Conservation (phyloP, 30 jellyfish, hydroid and myxozoan species). For the Turritopsis rubra region DNA sequence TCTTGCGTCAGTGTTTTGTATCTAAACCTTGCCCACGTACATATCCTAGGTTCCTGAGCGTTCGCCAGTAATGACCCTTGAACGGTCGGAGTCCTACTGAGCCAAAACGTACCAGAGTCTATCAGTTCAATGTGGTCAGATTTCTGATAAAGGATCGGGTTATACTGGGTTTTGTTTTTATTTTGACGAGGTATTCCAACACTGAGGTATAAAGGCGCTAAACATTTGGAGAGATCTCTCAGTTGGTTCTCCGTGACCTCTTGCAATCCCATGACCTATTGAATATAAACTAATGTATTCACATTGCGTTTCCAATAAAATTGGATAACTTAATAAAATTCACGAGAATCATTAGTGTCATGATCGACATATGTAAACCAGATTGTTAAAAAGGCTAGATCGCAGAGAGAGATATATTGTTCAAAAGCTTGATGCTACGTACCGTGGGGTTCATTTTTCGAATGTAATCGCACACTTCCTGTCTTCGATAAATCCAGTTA, state of each 20-base stretch:
- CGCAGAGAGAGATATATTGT: neutral
- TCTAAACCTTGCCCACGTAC: conserved; percentile 13
- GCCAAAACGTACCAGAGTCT: conserved; percentile 29
- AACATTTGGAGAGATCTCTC: neutral
- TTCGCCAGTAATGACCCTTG: neutral
- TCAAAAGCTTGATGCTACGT: neutral
- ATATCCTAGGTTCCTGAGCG: conserved; percentile 5
- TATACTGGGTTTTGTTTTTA: neutral
- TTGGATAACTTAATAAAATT: too few relatives aligned
- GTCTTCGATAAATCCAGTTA: neutral
- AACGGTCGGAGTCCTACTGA: conserved; percentile 10
- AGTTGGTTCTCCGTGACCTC: conserved; percentile 22
- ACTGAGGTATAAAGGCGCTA: neutral
- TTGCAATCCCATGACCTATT: conserved; percentile 25
- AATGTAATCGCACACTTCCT: neutral
- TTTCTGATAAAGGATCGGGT: conserved; percentile 8
- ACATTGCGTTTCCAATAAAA: neutral
- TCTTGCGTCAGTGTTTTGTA: neutral
- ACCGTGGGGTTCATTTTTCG: neutral
- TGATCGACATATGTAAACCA: too few relatives aligned
- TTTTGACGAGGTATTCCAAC: neutral
- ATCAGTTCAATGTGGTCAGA: neutral
- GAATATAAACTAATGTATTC: too few relatives aligned
- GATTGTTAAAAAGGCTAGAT: neutral
- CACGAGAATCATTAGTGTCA: too few relatives aligned